Conservation (phyloP, 2,113 vertebrate genomes). For the Vulpes lagopus region DNA sequence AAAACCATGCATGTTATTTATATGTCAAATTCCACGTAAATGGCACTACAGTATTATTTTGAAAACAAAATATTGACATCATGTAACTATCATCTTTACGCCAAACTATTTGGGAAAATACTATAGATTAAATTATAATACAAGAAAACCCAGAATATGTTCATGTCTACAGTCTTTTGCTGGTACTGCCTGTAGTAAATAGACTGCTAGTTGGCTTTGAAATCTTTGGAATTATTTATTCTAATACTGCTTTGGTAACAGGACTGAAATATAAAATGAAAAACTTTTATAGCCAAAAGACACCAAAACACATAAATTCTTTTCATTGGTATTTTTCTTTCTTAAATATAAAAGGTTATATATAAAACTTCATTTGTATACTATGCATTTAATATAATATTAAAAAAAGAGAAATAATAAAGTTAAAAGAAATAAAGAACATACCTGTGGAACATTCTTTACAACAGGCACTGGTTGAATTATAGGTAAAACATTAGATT, state of each 20-base stretch:
- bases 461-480: slow-evolving; percentile 84
- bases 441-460: slow-evolving; percentile 94
- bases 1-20: slow-evolving; percentile 1
- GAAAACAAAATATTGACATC: not conserved
- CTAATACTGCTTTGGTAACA: not conserved
- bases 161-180: not conserved
- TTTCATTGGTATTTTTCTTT: slow-evolving; percentile 20
- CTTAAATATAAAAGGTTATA: slow-evolving; percentile 10
- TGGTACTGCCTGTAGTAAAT: not conserved
- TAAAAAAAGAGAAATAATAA: slow-evolving; percentile 17
- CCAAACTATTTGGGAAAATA: slow-evolving; percentile 17
- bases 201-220: not conserved
- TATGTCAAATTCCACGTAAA: slow-evolving; percentile 37
- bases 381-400: not conserved
- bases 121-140: not conserved
- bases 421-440: slow-evolving; percentile 50
- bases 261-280: slow-evolving; percentile 29
- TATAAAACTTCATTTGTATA: slow-evolving; percentile 44
- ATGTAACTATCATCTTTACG: not conserved
- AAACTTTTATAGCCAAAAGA: not conserved
- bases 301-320: slow-evolving; percentile 32
- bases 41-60: slow-evolving; percentile 12
- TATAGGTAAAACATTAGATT: slow-evolving; percentile 76
- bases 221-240: slow-evolving; percentile 28
- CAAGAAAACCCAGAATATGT: not conserved